Percentiles rank a stretch among this genome's conserved stretches.
These are phyloP conservation scores for Echiichthys vipera DNA, from an alignment of 2,797 vertebrate species.

Conservation along the genomic window DNA sequence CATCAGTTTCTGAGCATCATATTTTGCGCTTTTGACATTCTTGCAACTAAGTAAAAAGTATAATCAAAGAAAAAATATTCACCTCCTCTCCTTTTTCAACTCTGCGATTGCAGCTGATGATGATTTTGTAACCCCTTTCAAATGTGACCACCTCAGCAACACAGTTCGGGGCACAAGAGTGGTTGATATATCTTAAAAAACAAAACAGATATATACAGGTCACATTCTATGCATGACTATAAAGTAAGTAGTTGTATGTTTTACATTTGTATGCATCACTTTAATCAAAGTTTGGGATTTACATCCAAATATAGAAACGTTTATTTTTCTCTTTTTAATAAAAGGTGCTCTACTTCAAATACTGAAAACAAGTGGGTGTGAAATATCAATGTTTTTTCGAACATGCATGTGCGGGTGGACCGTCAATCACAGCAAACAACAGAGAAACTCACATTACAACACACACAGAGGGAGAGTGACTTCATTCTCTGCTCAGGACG, in stretches of 20 bases:
- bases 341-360: not conserved
- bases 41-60: not conserved
- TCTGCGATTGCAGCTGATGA: conserved; percentile 95
- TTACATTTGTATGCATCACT: not conserved
- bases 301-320: not conserved
- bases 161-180: conserved; percentile 97
- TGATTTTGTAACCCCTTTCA: conserved; percentile 98
- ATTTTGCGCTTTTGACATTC: not conserved
- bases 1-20: not conserved
- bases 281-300: not conserved
- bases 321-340: not conserved
- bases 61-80: conserved; percentile 8
- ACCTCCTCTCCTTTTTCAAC: conserved; percentile 99
- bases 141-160: conserved; percentile 98
- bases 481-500: too few species aligned
- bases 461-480: too few species aligned
- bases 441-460: too few species aligned
- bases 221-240: not conserved
- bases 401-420: too few species aligned
- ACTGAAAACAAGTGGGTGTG: too few species aligned
- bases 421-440: too few species aligned
- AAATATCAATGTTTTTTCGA: too few species aligned
- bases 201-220: not conserved
- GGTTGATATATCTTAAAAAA: conserved; percentile 93
- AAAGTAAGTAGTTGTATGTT: not conserved